Percentiles rank a stretch among this genome's conserved stretches.
These are phyloP conservation scores for Sarcophaga carnaria DNA, from an alignment of 2,888 invertebrate species.

Conservation along the genomic window DNA sequence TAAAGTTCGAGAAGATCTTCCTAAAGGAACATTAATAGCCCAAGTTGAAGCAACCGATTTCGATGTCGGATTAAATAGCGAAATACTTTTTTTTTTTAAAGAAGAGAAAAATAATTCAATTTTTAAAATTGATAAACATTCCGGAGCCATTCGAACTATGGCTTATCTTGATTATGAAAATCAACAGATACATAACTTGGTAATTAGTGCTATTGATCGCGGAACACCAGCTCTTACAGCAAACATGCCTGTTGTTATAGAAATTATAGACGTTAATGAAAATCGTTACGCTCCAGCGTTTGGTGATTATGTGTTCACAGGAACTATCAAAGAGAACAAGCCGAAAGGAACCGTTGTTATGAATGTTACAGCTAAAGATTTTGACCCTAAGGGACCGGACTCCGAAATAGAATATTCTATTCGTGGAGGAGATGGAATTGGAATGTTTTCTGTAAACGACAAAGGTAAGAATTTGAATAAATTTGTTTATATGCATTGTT, in stretches of 20 bases:
- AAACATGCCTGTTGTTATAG: slow-evolving; percentile 91
- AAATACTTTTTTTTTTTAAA: slow-evolving; percentile 90
- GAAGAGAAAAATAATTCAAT: slow-evolving; percentile 81
- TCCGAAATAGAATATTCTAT: slow-evolving; percentile 93
- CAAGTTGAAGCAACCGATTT: slow-evolving; percentile 91
- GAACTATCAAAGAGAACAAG: slow-evolving; percentile 90
- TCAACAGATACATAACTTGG: slow-evolving; percentile 93
- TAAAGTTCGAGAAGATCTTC: slow-evolving; percentile 95
- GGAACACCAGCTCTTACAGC: slow-evolving; percentile 91
- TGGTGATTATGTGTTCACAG: slow-evolving; percentile 89
- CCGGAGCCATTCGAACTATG: slow-evolving; percentile 92
- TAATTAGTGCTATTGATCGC: slow-evolving; percentile 92
- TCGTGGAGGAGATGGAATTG: slow-evolving; percentile 93
- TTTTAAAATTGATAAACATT: slow-evolving; percentile 92
- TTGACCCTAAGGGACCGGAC: slow-evolving; percentile 90
- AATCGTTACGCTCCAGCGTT: slow-evolving; percentile 93
- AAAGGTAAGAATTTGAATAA: slow-evolving; percentile 85
- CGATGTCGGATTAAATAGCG: slow-evolving; percentile 92
- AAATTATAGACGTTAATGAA: slow-evolving; percentile 97
- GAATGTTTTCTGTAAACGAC: slow-evolving; percentile 94
- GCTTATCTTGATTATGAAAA: slow-evolving; percentile 93
- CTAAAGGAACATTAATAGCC: slow-evolving; percentile 92
- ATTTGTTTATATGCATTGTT: too few relatives aligned
- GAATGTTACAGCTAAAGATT: slow-evolving; percentile 89
- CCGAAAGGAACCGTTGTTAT: slow-evolving; percentile 90